These are phyloP conservation scores for Thymelicus acteon DNA, from an alignment of 2,888 invertebrate species.

Conservation along the genomic window DNA sequence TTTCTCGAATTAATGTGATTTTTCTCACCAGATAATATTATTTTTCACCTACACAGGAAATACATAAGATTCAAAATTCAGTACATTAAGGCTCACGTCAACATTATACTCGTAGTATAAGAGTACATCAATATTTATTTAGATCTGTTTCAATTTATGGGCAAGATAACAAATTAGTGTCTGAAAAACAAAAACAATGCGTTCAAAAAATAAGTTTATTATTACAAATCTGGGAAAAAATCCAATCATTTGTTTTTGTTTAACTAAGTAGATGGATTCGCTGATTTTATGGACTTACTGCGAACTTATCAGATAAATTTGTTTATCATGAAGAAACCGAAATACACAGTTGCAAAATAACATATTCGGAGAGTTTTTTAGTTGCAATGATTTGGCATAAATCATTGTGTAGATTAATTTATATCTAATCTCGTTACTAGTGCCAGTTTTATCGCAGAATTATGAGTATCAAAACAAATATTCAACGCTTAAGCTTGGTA, in stretches of 20 bases:
- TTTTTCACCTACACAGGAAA: no score
- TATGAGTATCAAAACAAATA: neutral
- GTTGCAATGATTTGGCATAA: neutral
- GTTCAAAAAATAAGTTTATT: conserved; percentile 28
- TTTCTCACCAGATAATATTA: no score
- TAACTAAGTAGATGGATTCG: conserved; percentile 2
- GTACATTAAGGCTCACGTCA: no score
- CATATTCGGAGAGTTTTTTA: neutral
- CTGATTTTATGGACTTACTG: conserved; percentile 14
- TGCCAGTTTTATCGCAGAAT: neutral
- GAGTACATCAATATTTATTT: neutral
- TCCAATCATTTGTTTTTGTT: conserved; percentile 15
- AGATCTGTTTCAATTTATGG: conserved; percentile 8
- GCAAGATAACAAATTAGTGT: conserved; percentile 19
- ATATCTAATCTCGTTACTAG: neutral
- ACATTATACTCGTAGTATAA: no score
- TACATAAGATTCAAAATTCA: neutral
- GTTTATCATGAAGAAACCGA: conserved; percentile 17
- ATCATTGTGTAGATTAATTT: neutral
- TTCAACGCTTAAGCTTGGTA: no score
- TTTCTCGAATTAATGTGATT: no score
- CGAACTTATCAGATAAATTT: conserved; percentile 17
- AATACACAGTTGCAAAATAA: conserved; percentile 16
- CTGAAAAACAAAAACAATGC: conserved; percentile 18
- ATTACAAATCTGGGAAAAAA: conserved; percentile 13